Evolutionary conservation across 2,888 invertebrate species (phyloP).

Genomic region (Diplazon laetatorius): DNA sequence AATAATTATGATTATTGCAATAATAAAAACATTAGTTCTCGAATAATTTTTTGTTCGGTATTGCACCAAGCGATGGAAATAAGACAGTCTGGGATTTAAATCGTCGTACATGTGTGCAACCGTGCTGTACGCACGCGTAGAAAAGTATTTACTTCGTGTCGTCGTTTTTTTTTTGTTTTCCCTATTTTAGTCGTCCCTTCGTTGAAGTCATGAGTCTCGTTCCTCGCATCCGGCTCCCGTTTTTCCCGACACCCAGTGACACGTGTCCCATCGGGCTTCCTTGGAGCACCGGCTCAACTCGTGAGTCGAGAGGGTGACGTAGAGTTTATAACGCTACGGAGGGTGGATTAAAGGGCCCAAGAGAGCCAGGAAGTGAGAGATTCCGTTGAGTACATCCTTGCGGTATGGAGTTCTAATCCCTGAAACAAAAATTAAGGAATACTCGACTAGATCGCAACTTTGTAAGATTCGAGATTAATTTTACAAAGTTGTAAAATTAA

Average conservation of each 20-base stretch:
- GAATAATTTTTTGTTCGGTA: too few relatives aligned
- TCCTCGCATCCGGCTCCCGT: conserved; percentile 21
- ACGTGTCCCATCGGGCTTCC: conserved; percentile 14
- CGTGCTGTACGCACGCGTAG: too few relatives aligned
- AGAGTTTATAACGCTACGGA: conserved; percentile 21
- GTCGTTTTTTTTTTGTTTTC: background rate
- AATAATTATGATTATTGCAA: too few relatives aligned
- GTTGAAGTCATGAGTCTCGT: background rate
- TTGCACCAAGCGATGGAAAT: too few relatives aligned
- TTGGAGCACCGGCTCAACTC: background rate
- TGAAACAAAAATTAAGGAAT: background rate
- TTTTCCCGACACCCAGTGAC: conserved; percentile 11
- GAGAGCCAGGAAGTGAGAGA: background rate
- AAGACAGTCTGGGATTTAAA: too few relatives aligned
- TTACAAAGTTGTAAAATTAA: too few relatives aligned
- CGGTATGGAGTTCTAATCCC: background rate
- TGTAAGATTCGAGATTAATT: too few relatives aligned
- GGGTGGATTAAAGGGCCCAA: conserved; percentile 25
- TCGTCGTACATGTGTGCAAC: too few relatives aligned
- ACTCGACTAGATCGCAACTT: too few relatives aligned
- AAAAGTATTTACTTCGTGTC: too few relatives aligned
- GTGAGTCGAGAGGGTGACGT: conserved; percentile 15
- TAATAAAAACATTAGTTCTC: too few relatives aligned
- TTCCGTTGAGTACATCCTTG: conserved; percentile 6
- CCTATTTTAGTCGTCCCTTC: background rate